A percentile compares a stretch with the other conserved stretches of the same genome.
Evolutionary conservation across 2,797 vertebrate genomes (phyloP).

Genomic region (Poeciliopsis gracilis): DNA sequence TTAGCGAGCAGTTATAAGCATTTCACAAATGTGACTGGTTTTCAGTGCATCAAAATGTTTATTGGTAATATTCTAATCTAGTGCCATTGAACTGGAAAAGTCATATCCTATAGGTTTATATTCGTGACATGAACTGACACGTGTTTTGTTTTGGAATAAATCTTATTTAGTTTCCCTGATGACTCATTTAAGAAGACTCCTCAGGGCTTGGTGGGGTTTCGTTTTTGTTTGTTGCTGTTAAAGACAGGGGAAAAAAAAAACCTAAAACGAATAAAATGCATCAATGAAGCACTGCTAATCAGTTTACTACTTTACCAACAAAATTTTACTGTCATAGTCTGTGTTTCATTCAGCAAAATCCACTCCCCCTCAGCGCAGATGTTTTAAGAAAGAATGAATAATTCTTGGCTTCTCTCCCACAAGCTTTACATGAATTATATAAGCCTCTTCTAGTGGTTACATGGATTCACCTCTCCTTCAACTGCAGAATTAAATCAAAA

Average conservation of each 20-base stretch:
- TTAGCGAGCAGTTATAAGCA: background rate
- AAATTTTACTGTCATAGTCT: background rate
- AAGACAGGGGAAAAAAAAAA: background rate
- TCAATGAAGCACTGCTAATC: background rate
- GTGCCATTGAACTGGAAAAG: background rate
- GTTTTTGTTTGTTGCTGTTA: background rate
- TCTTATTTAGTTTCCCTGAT: background rate
- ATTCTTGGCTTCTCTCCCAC: background rate
- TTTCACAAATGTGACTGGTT: background rate
- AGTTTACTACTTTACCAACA: background rate
- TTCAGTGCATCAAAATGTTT: background rate
- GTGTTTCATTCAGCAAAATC: background rate
- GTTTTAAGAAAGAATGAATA: conserved; percentile 1
- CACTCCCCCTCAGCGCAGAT: background rate
- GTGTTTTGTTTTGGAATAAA: background rate
- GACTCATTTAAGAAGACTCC: background rate
- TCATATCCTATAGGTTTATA: background rate
- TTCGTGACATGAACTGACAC: background rate
- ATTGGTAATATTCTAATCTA: background rate
- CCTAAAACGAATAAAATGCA: background rate
- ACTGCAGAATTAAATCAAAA: background rate
- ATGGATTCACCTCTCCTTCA: background rate
- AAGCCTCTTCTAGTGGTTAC: background rate
- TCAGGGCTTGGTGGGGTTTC: background rate
- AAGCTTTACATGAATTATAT: background rate